These are phyloP conservation scores for Trissoscelio sp. DNA, from an alignment of 2,888 invertebrate genomes.

Conservation along the genomic window DNA sequence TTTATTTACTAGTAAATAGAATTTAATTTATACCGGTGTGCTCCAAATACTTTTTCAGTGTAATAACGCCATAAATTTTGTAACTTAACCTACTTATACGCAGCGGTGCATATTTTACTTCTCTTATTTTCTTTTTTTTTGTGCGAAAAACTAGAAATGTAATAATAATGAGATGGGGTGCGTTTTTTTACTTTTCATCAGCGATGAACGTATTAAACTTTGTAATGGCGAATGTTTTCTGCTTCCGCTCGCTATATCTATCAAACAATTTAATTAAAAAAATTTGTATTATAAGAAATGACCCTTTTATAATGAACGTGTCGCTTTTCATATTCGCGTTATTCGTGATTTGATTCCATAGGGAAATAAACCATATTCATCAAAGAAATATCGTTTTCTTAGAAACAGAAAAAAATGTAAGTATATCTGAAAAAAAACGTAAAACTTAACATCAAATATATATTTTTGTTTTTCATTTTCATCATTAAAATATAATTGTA, in stretches of 20 bases:
- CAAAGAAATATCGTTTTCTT: constrained; percentile 22
- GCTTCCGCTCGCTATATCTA: neutral
- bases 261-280: constrained; percentile 24
- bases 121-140: constrained; percentile 20
- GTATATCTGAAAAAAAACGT: neutral
- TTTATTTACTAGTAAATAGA: constrained; percentile 48
- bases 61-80: constrained; percentile 54
- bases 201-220: constrained; percentile 11
- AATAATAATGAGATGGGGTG: constrained; percentile 47
- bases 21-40: neutral
- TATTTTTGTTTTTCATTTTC: neutral
- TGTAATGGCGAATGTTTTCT: constrained; percentile 19
- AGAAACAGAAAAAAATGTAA: neutral
- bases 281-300: neutral
- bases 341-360: constrained; percentile 1
- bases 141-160: constrained; percentile 29
- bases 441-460: neutral
- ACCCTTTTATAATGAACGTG: neutral
- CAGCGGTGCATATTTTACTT: constrained; percentile 31
- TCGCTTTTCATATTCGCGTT: neutral
- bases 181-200: constrained; percentile 19
- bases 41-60: constrained; percentile 49
- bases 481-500: too few relatives aligned
- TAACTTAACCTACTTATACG: constrained; percentile 53
- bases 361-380: constrained; percentile 17